Evolutionary conservation across 2,797 vertebrate genomes (phyloP).

Genomic region (Acipenser transmontanus): DNA sequence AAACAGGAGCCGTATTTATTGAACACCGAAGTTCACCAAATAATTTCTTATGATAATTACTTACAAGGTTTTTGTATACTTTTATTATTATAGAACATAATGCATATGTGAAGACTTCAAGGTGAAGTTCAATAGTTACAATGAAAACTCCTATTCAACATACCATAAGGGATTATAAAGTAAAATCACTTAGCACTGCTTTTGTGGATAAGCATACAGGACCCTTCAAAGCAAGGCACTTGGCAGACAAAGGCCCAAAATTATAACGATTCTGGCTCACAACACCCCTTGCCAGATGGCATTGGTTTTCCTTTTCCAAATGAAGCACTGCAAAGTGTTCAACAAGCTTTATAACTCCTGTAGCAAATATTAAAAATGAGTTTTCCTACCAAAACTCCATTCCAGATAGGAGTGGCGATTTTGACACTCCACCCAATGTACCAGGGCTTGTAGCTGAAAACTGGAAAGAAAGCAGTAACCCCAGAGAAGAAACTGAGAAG

Average conservation of each 20-base stretch:
- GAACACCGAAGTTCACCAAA: too few relatives aligned
- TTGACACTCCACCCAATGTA: conserved; percentile 39
- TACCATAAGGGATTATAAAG: too few relatives aligned
- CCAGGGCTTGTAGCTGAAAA: conserved; percentile 34
- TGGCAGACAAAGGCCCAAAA: background rate
- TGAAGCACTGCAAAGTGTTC: background rate
- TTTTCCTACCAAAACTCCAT: conserved; percentile 26
- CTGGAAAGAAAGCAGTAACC: conserved; percentile 37
- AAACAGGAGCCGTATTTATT: too few relatives aligned
- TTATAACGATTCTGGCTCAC: background rate
- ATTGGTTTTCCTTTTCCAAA: background rate
- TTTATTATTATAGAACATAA: too few relatives aligned
- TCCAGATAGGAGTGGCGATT: conserved; percentile 49
- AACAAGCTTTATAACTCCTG: conserved; percentile 9
- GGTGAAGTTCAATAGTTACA: too few relatives aligned
- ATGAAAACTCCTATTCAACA: too few relatives aligned
- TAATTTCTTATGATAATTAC: too few relatives aligned
- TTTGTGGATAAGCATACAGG: too few relatives aligned
- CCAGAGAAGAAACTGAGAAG: conserved; percentile 32
- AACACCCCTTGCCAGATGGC: background rate
- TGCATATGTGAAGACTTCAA: too few relatives aligned
- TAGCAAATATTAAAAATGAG: background rate
- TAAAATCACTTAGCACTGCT: too few relatives aligned
- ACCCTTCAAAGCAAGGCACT: background rate
- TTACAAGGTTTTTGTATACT: too few relatives aligned